Evolutionary conservation across 2,888 invertebrate genomes (phyloP).

Genomic region (Bombylius major): DNA sequence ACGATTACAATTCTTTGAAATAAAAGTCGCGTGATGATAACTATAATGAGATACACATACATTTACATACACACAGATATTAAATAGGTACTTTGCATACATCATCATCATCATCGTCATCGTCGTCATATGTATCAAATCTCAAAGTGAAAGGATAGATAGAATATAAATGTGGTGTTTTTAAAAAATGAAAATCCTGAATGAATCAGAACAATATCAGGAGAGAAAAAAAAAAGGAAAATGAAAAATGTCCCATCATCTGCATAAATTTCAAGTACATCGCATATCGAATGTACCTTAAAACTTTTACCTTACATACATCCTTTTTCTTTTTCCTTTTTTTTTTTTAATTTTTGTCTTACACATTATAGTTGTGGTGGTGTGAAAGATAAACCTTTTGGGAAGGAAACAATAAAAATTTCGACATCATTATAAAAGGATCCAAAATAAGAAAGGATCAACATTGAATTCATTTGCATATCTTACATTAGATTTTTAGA

Average conservation of each 20-base stretch:
- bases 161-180: no score
- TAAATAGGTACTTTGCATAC: no score
- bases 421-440: not conserved
- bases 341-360: no score
- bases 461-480: not conserved
- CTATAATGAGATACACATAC: no score
- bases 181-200: no score
- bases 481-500: not conserved
- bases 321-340: not conserved
- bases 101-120: no score
- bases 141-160: no score
- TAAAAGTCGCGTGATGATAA: not conserved
- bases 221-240: no score
- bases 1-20: not conserved
- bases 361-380: not conserved
- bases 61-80: no score
- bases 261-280: not conserved
- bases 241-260: constrained; percentile 4
- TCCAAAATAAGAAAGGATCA: not conserved
- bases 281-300: not conserved
- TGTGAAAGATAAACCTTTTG: not conserved
- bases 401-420: not conserved
- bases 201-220: no score
- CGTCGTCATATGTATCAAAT: no score
- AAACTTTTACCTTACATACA: not conserved